Evolutionary conservation across 2,888 invertebrate genomes (phyloP), one percentile per base, ranked within the genome.

Genomic region (Himalopsyche japonica): DNA sequence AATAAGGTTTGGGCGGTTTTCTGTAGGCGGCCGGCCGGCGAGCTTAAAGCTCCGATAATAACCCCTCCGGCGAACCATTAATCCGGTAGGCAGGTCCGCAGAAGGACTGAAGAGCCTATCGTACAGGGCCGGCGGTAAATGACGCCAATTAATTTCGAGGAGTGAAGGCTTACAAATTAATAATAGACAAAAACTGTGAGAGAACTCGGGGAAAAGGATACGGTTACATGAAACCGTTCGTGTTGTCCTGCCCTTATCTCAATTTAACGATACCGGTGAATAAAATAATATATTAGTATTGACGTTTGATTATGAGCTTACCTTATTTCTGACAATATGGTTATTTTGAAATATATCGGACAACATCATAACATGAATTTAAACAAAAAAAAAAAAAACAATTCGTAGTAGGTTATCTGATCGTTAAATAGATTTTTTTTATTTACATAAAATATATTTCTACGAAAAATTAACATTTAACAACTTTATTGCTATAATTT

Each of bases 21-120:
- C 57, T 57, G 57, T 57, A 57, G 57, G 57, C 57, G 57, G 57
- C 57, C 15, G 57, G 57, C 57, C 57, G 27, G 79, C 79, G 47
- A 49, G 80, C 49, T 80, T 49, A 80, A 80, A 80, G 49, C 80
- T 57, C 80, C 34, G 80, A 80, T 80, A 80, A 80, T 80, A 80
- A 80, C 80, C 80, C 49, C 48, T 57, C 48, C 80, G 49, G 30
- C 27, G 48, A 57, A 57, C 49, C 57, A 80, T 80, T 80, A 80
- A 80, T 80, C 49, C 80, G 57, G 20, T 57, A 57, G 57, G 57
- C 57, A 57, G 57, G 57, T 57, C 57, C 57, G 57, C 57, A 57
- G 57, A 57, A 20, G 57, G 57, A 57, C 57, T 20, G 57, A n/a
- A 24, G 57, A 57, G 57, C 57, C 57, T 57, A n/a, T 24, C 15